Base-by-base conservation (phyloP, 2,888 invertebrate genomes). In the Acleris sparsana region DNA sequence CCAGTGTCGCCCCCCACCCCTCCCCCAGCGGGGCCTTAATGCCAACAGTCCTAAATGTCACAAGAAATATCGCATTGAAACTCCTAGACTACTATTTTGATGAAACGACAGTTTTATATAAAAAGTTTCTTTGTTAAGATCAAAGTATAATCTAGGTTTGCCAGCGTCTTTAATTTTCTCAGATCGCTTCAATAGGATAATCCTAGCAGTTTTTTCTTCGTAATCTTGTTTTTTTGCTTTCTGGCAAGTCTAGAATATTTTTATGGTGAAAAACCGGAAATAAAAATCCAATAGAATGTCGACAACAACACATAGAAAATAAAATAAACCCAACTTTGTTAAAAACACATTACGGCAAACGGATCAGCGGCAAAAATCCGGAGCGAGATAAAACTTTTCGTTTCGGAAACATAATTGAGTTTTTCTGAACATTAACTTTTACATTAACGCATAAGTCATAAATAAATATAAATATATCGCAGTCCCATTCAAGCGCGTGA, bases 341-440 rank as follows among this genome's bases (percentile, higher is more conserved):
- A 65, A 65, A 65, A 61, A 61, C 22, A 60, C 55, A 60, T 65
- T 61, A 61, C 61, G 59, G 29, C 49, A 49, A 64, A 55, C 43
- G 59, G 58, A 62, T 62, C 56, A 63, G 53, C 63, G 20, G 29
- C 33, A 61, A 59, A 53, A 57, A 60, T 52, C 22, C 61, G 25
- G 43, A 52, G 46, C 61, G 61, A 65, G 61, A 65, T 61, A 65
- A 60, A 65, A 65, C 61, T 65, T 61, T 60, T 52, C 63, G 58
- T 53, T 65, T 65, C 52, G 52, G 33, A 33, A 44, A 52, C 44
- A 61, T 61, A 65, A 65, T 65, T 61, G 65, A 65, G 65, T 65
- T 65, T 65, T 61, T 61, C 65, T 65, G 61, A 65, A 65, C 65
- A 65, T 65, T 65, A 61, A 65, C 65, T 65, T 65, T 61, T 56